Conservation (phyloP, 2,888 invertebrate species). For the Oasisia sp. region DNA sequence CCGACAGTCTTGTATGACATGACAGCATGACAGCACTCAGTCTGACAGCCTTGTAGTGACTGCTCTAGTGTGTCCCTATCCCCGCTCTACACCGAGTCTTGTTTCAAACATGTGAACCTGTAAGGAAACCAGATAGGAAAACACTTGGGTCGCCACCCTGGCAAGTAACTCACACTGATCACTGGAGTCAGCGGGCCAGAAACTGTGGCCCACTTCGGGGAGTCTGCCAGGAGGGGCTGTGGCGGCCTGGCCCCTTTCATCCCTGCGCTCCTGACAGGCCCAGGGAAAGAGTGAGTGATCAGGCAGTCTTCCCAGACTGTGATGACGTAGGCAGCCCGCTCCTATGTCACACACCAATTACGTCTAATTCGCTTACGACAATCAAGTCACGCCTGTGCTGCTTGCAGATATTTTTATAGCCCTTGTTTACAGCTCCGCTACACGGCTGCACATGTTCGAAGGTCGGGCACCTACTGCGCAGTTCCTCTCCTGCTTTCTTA, state of each 20-base stretch:
- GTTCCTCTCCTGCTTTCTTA: not conserved
- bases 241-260: not conserved
- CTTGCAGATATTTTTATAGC: not conserved
- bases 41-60: no score
- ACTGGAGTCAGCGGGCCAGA: not conserved
- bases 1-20: no score
- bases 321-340: not conserved
- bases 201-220: not conserved
- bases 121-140: no score
- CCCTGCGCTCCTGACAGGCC: not conserved
- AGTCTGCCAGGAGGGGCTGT: not conserved
- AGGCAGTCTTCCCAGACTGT: not conserved
- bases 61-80: no score
- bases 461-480: not conserved
- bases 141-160: no score
- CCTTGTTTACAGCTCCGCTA: not conserved
- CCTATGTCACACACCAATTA: slow-evolving; percentile 3
- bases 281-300: not conserved
- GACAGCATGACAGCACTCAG: no score
- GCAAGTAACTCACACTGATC: no score
- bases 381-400: slow-evolving; percentile 2
- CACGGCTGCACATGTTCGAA: not conserved
- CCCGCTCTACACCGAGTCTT: no score
- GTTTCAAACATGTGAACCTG: no score
- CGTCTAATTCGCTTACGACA: slow-evolving; percentile 13